phyloP scores from a whole-genome alignment of 2,113 vertebrate species.

The Talpa occidentalis region DNA sequence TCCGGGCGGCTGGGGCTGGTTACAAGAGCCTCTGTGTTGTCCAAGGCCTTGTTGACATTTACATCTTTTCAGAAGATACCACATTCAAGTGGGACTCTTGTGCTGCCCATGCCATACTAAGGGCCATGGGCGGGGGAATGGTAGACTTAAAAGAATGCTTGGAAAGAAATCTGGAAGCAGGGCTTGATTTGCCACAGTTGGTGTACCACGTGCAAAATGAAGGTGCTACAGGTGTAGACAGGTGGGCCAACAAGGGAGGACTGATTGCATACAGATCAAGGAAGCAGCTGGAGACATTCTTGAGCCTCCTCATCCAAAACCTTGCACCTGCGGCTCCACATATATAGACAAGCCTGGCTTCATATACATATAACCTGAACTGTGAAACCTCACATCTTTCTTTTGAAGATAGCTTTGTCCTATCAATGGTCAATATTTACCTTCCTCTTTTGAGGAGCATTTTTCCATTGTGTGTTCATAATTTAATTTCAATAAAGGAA shows the following conservation, averaged over 20 bases:
- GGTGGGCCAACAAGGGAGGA: slow-evolving; percentile 92
- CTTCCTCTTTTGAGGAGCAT: slow-evolving; percentile 42
- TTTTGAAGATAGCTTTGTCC: slow-evolving; percentile 25
- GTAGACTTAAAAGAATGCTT: slow-evolving; percentile 86
- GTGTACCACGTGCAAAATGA: slow-evolving; percentile 86
- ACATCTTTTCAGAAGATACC: slow-evolving; percentile 92
- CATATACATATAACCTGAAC: fast-evolving
- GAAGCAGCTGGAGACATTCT: slow-evolving; percentile 68
- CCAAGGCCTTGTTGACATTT: slow-evolving; percentile 89
- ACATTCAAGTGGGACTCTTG: slow-evolving; percentile 95
- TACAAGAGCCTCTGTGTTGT: slow-evolving; percentile 93
- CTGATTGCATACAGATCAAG: slow-evolving; percentile 87
- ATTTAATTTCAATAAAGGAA: slow-evolving; percentile 55
- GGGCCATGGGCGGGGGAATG: slow-evolving; percentile 91
- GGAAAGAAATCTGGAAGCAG: not conserved
- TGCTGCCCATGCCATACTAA: slow-evolving; percentile 90
- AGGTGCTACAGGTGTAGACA: slow-evolving; percentile 86
- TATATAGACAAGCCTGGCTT: not conserved
- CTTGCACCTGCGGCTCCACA: not conserved
- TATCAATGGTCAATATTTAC: not conserved
- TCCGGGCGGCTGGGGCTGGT: slow-evolving; percentile 89
- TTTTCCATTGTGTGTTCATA: slow-evolving; percentile 49
- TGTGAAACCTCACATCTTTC: not conserved
- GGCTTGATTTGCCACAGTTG: slow-evolving; percentile 82
- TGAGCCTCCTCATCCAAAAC: slow-evolving; percentile 60